These are phyloP conservation scores for Sesamia nonagrioides DNA, from an alignment of 1,140 invertebrate genomes.

Conservation along the genomic window DNA sequence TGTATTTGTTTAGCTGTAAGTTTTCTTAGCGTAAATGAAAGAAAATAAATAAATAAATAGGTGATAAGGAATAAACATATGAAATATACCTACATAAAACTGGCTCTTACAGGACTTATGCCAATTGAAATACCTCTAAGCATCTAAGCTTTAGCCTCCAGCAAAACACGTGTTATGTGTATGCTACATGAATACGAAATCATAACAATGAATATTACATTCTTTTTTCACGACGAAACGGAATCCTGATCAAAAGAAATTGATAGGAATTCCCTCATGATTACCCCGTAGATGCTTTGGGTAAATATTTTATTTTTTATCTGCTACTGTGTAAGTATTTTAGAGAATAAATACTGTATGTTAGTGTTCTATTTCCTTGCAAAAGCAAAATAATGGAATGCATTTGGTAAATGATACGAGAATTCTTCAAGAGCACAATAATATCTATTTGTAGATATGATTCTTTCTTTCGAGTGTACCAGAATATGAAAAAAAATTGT, in stretches of 20 bases:
- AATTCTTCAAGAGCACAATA: too few species aligned
- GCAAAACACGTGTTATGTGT: conserved; percentile 3
- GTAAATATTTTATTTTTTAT: conserved; percentile 33
- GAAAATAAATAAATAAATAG: too few species aligned
- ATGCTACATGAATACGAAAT: conserved; percentile 21
- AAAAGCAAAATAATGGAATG: not conserved
- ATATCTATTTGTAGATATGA: too few species aligned
- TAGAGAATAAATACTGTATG: conserved; percentile 3
- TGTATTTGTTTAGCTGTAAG: too few species aligned
- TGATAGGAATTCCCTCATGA: conserved; percentile 36
- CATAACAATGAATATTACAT: conserved; percentile 35
- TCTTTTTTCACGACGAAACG: conserved; percentile 27
- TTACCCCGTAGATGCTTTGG: conserved; percentile 19
- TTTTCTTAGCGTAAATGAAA: too few species aligned
- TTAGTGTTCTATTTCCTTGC: conserved; percentile 4
- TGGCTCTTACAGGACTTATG: not conserved
- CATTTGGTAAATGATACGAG: too few species aligned
- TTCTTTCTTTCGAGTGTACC: too few species aligned
- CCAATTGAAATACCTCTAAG: not conserved
- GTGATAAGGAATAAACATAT: too few species aligned
- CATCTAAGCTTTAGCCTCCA: not conserved
- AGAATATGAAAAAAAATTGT: not conserved
- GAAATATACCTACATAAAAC: too few species aligned
- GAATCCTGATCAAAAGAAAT: conserved; percentile 41
- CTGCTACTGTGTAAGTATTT: not conserved